phyloP scores from a whole-genome alignment of 2,113 vertebrate species.

The Rhinoptilus africanus region DNA sequence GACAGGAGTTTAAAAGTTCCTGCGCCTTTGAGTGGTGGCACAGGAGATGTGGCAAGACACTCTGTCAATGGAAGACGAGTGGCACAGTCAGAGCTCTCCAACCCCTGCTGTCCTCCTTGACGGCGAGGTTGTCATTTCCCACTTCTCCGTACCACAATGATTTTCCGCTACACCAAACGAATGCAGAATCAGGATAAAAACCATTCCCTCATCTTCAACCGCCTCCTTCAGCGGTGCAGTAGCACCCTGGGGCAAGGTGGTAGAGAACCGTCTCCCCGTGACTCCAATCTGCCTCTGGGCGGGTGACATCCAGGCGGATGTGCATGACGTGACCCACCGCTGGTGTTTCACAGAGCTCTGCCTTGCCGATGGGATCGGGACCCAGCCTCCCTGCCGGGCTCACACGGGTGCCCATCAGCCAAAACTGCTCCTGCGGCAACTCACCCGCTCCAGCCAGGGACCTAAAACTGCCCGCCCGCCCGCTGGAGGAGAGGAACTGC shows the following conservation, averaged over 20 bases:
- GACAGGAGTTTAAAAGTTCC: not conserved
- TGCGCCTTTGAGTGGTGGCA: not conserved
- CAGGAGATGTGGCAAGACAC: not conserved
- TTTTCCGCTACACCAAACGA: not conserved
- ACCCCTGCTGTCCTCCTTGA: not conserved
- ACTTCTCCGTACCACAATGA: accelerated
- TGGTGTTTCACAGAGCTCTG: not conserved
- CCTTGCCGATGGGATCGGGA: accelerated
- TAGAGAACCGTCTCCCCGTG: not conserved
- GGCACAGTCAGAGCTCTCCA: not conserved
- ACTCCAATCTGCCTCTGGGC: not conserved
- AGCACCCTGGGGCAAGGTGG: accelerated
- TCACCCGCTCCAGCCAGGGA: not conserved
- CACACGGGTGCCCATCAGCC: accelerated
- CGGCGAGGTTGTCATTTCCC: not conserved
- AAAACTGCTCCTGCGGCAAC: not conserved
- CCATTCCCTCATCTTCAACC: not conserved
- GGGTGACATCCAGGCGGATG: not conserved
- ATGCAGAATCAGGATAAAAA: not conserved
- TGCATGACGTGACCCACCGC: accelerated
- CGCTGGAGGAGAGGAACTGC: not conserved
- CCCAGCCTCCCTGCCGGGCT: not conserved
- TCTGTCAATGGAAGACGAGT: not conserved
- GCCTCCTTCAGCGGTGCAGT: accelerated
- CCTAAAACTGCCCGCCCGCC: not conserved